Evolutionary conservation across 2,113 vertebrate species (phyloP).

Genomic region (Salvelinus alpinus): DNA sequence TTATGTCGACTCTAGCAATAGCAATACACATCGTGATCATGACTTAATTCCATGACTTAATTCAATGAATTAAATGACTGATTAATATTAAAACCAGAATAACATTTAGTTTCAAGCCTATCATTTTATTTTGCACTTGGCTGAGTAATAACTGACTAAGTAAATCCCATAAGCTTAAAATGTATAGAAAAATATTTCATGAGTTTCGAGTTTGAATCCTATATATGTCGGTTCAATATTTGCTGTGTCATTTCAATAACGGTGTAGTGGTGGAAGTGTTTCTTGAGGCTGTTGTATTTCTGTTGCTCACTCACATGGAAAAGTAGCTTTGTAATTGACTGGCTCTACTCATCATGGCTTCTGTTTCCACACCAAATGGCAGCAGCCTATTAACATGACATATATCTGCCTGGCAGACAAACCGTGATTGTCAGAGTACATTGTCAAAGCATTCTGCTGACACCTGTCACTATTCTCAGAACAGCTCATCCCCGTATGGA

Average conservation of each 20-base stretch:
- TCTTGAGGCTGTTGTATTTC: conserved; percentile 6
- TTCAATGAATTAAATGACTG: no score
- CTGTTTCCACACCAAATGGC: conserved; percentile 13
- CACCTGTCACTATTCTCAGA: neutral
- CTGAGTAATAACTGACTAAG: no score
- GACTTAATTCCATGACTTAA: no score
- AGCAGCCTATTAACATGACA: neutral
- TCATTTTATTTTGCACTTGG: no score
- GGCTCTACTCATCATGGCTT: conserved; percentile 6
- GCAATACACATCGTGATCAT: no score
- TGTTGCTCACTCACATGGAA: conserved; percentile 26
- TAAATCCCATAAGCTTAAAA: no score
- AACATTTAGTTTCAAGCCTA: no score
- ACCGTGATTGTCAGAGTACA: conserved; percentile 5
- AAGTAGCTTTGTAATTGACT: conserved; percentile 19
- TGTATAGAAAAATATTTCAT: no score
- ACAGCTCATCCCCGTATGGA: neutral
- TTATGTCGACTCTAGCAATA: no score
- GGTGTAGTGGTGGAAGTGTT: neutral
- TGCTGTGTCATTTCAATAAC: neutral
- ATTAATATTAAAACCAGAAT: no score
- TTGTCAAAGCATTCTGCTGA: neutral
- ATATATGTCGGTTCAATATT: neutral
- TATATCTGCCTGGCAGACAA: neutral
- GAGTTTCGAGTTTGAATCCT: neutral